Base-by-base conservation (phyloP, 2,113 vertebrate species). In the Aplodontia rufa region DNA sequence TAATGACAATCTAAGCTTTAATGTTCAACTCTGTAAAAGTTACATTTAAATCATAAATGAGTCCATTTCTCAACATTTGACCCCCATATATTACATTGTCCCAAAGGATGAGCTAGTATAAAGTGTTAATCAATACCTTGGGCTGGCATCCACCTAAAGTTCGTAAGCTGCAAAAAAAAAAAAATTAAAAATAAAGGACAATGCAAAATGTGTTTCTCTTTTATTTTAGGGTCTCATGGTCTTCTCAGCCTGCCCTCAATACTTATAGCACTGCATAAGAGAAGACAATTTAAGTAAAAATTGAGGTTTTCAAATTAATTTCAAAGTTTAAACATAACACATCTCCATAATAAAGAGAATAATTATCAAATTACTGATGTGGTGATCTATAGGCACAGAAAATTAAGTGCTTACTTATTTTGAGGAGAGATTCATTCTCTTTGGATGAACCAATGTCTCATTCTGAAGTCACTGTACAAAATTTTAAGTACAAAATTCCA, bases 71-170 rank as follows among this genome's bases (percentile, higher is more conserved):
- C 85, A 84, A 87, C 68, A 90, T 88, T 66, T 87, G 93, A 92
- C 89, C 93, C 94, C 22, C 32, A 47, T 91, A 75, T 80, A 75
- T 92, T 94, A 87, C 11, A 90, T 68, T 55, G 84, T 91, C 88
- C 96, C 53, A 83, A 96, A 98, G 96, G 26, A 82, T 8, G 12
- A 55, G 69, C 47, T 66, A 51, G 84, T 58, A 95, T 72, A 51
- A 95, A 97, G 72, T 62, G 47, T 72, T 97, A 94, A 97, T 97
- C 93, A 98, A 93, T 97, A 72, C 95, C 98, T 96, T 92, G 87
- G 76, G 51, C 16, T 91, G 75, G 66, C 72, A 92, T 68, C n/a
- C 74, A 6, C 84, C 35, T 92, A 10, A 82, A 92, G 76, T 28
- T 84, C 72, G 53, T 92, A 95, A 96, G n/a, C 28, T 97, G 75